These are phyloP conservation scores for Luffia ferchaultella DNA, from an alignment of 2,888 invertebrate species.

Conservation along the genomic window DNA sequence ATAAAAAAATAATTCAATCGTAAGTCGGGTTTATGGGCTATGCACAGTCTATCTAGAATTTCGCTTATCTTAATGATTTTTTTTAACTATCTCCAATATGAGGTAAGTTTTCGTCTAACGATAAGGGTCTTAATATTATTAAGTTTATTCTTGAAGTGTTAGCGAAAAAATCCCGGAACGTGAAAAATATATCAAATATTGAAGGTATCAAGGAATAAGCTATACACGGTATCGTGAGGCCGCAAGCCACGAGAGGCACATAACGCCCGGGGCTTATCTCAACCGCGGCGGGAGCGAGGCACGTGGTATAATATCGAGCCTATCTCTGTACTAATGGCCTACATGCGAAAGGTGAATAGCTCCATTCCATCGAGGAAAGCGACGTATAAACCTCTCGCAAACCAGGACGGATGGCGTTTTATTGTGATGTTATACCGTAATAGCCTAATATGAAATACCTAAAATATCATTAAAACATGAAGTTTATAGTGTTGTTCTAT, in stretches of 20 bases:
- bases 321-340: slow-evolving; percentile 56
- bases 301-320: slow-evolving; percentile 23
- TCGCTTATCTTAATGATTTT: too few relatives aligned
- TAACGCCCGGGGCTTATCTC: slow-evolving; percentile 48
- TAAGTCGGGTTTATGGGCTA: too few relatives aligned
- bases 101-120: too few relatives aligned
- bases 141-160: too few relatives aligned
- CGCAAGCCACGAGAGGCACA: slow-evolving; percentile 39
- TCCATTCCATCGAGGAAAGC: slow-evolving; percentile 33
- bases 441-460: neutral
- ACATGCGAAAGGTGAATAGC: slow-evolving; percentile 57
- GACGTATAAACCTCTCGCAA: slow-evolving; percentile 29
- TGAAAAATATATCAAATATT: too few relatives aligned
- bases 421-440: slow-evolving; percentile 29
- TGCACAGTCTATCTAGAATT: too few relatives aligned
- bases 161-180: too few relatives aligned
- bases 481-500: too few relatives aligned
- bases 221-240: slow-evolving; percentile 24
- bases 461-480: too few relatives aligned
- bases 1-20: too few relatives aligned
- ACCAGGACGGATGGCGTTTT: slow-evolving; percentile 33
- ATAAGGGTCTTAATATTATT: too few relatives aligned
- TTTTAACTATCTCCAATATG: too few relatives aligned
- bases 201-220: neutral
- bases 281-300: slow-evolving; percentile 23